Evolutionary conservation across 2,113 vertebrate species (phyloP).

Genomic region (Dromiciops gliroides): DNA sequence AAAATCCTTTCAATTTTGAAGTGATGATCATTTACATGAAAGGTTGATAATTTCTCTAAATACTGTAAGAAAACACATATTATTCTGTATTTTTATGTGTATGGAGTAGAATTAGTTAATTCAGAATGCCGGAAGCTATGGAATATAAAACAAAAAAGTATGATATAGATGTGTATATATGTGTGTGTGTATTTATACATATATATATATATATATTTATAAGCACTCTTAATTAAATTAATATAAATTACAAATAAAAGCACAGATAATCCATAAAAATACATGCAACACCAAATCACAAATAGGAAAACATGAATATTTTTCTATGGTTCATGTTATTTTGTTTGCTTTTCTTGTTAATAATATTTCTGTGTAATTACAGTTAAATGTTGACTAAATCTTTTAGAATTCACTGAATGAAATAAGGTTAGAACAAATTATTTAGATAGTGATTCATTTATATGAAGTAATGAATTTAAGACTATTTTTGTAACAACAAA

Average conservation of each 20-base stretch:
- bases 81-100: too few species aligned
- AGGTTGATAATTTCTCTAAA: too few species aligned
- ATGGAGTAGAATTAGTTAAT: too few species aligned
- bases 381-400: background rate
- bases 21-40: too few species aligned
- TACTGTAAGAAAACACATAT: too few species aligned
- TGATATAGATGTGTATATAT: too few species aligned
- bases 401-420: background rate
- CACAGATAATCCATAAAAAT: background rate
- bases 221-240: background rate
- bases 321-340: background rate
- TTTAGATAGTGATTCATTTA: background rate
- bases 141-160: too few species aligned
- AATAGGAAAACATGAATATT: background rate
- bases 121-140: too few species aligned
- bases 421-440: background rate
- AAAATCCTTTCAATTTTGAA: too few species aligned
- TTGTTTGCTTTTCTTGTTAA: background rate
- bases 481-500: background rate
- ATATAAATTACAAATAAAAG: background rate
- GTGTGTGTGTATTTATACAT: too few species aligned
- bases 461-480: background rate
- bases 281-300: background rate
- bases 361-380: background rate
- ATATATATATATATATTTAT: too few species aligned